These are phyloP conservation scores for Sitodiplosis mosellana DNA, from an alignment of 1,140 invertebrate species.

Conservation along the genomic window DNA sequence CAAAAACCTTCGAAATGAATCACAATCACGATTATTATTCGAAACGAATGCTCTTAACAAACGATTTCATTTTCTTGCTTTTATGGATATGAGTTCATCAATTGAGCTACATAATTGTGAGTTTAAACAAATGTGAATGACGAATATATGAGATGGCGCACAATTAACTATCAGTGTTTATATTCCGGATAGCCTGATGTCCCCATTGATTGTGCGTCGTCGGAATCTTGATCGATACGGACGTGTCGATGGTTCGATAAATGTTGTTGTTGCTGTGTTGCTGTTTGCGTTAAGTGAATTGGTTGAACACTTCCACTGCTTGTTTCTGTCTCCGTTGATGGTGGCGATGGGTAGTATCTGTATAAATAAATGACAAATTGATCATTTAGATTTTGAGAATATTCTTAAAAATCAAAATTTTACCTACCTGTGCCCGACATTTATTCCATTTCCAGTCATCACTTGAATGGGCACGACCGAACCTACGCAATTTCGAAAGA, in stretches of 20 bases:
- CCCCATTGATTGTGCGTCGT: conserved; percentile 23
- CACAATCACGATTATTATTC: too few relatives aligned
- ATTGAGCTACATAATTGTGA: too few relatives aligned
- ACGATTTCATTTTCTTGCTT: too few relatives aligned
- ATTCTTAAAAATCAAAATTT: too few relatives aligned
- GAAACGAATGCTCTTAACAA: too few relatives aligned
- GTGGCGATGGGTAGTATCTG: conserved; percentile 24
- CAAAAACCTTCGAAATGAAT: too few relatives aligned
- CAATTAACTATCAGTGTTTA: conserved; percentile 33
- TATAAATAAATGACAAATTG: not conserved
- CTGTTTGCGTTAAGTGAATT: not conserved
- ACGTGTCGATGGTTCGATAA: conserved; percentile 4
- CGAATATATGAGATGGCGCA: not conserved
- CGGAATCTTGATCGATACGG: conserved; percentile 14
- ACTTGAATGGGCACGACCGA: too few relatives aligned
- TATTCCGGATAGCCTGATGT: conserved; percentile 26
- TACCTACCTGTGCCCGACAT: conserved; percentile 24
- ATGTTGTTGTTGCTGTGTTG: too few relatives aligned
- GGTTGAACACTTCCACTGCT: conserved; percentile 26
- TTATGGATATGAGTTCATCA: too few relatives aligned
- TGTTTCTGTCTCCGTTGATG: conserved; percentile 27
- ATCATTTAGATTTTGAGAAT: too few relatives aligned
- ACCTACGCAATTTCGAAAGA: too few relatives aligned
- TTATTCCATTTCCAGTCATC: conserved; percentile 22
- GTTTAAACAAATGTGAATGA: too few relatives aligned